Base-by-base conservation (phyloP, 2,113 vertebrate genomes). In the Hucho hucho region DNA sequence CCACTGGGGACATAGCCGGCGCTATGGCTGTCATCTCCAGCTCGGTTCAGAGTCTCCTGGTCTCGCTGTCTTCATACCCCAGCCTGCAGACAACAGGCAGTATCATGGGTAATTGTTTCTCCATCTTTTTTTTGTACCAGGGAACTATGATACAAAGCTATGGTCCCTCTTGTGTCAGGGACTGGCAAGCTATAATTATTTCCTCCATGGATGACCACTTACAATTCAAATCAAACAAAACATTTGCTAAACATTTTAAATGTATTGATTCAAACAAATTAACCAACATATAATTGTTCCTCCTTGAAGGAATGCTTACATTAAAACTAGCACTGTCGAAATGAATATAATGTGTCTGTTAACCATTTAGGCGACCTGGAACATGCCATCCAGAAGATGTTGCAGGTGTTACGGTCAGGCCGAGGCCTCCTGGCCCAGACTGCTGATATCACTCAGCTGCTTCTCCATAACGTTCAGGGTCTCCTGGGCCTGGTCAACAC, bases 11-110 rank as follows among this genome's bases (percentile, higher is more conserved):
- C 20, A 6, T 66, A 20, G 25, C 16, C 1, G 64, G n/a, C 20
- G 63, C 37, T n/a, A 66, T 28, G 28, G 32, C 64, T 26, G 37
- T 63, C 3, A 26, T 87, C 26, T 56, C 66, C 7, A 56, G 22
- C 49, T 79, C 81, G n/a, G n/a, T 85, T 64, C 76, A 80, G 43
- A 63, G 26, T 37, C 77, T 86, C 37, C 47, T 85, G 20, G 26
- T 2, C 3, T 43, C 32, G 7, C 68, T 80, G 43, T 79, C 82
- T 26, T 43, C 82, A 32, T 43, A 70, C n/a, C 26, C 74, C 4
- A 46, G 26, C 26, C 25, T 18, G 0, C 43, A 80, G 16, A 29
- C 43, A 4, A 25, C 75, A 25, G 67, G 70, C 65, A 73, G 12
- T 47, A 70, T 75, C 26, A 53, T 53, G 18, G 49, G 49, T 53